A percentile compares a stretch with the other conserved stretches of the same genome.
These are phyloP conservation scores for Epizoanthus rinbou DNA, from an alignment of 92 coral and sea anemone species.

Conservation along the genomic window DNA sequence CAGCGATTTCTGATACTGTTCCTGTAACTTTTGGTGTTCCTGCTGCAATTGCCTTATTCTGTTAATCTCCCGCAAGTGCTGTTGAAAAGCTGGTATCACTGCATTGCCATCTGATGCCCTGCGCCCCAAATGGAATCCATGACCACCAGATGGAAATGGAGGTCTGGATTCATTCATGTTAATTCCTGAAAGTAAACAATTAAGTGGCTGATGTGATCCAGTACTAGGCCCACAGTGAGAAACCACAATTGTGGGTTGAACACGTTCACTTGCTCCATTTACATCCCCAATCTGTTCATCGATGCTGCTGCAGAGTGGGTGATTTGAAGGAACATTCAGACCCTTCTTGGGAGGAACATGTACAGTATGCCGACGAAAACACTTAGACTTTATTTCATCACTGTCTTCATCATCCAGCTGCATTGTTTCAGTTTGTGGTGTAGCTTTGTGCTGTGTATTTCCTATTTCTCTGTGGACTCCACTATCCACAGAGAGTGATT, in stretches of 20 bases:
- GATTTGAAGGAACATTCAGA: constrained; percentile 67
- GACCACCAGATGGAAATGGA: constrained; percentile 62
- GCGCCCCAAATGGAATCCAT: constrained; percentile 53
- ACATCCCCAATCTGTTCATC: constrained; percentile 59
- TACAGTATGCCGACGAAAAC: constrained; percentile 82
- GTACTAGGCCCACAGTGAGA: constrained; percentile 65
- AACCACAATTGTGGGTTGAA: constrained; percentile 78
- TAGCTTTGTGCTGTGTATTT: neutral
- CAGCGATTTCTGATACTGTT: constrained; percentile 93
- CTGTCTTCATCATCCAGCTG: constrained; percentile 20
- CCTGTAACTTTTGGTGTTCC: constrained; percentile 93
- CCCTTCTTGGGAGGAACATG: constrained; percentile 79
- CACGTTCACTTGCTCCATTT: constrained; percentile 2
- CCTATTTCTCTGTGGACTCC: constrained; percentile 56
- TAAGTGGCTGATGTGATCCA: constrained; percentile 43
- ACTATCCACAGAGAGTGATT: constrained; percentile 63
- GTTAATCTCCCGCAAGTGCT: constrained; percentile 78
- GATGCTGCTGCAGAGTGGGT: constrained; percentile 64
- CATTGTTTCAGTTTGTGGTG: constrained; percentile 36
- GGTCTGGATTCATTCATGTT: constrained; percentile 63
- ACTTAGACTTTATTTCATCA: constrained; percentile 20
- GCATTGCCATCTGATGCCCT: constrained; percentile 97
- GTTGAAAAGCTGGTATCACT: constrained; percentile 90
- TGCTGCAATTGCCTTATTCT: constrained; percentile 85
- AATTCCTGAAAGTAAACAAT: constrained; percentile 44